Evolutionary conservation across 2,888 invertebrate genomes (phyloP), one percentile per base, ranked within the genome.

Genomic region (Pristionchus maxplancki): DNA sequence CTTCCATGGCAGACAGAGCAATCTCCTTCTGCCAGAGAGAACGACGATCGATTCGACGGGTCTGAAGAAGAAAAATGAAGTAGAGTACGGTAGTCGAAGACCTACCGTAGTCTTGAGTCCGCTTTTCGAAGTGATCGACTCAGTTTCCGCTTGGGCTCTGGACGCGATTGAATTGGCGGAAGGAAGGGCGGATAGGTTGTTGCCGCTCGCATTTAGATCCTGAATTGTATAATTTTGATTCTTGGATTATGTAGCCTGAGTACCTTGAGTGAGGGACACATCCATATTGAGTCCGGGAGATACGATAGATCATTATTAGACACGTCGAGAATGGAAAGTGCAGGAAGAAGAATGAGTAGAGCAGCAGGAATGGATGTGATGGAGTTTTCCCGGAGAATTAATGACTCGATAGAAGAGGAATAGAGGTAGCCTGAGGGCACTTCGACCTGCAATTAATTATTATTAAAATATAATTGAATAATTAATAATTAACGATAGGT

Each of bases 291-390:
- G 89, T 96, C 96, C 0, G 98, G 98, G 88, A 98, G 95, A 83
- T 96, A 95, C 90, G 97, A 97, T 88, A 98, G 95, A 95, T 97
- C 97, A 95, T 99, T 99, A 95, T 98, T 97, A 0, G 98, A 97
- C n/a, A 98, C 96, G 95, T 98, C 98, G 91, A 99, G 96, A 2
- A 90, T 91, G 83, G 90, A 88, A 9, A 94, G 90, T 24, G 86
- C 71, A 71, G 86, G 86, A n/a, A 87, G 71, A 71, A 87, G 86
- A 50, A 37, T 50, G 44, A 87, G 97, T 71, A 90, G 85, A 6
- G 48, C 31, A n/a, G 74, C 13, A 28, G 87, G 62, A 53, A 88
- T 58, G 37, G 64, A 44, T 9, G 88, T 37, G 44, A 82, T 58
- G 48, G 9, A 34, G 50, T 87, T 87, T 31, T 87, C 20, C 24